phyloP scores from a whole-genome alignment of 1,140 invertebrate species.

The Drosophila littoralis region DNA sequence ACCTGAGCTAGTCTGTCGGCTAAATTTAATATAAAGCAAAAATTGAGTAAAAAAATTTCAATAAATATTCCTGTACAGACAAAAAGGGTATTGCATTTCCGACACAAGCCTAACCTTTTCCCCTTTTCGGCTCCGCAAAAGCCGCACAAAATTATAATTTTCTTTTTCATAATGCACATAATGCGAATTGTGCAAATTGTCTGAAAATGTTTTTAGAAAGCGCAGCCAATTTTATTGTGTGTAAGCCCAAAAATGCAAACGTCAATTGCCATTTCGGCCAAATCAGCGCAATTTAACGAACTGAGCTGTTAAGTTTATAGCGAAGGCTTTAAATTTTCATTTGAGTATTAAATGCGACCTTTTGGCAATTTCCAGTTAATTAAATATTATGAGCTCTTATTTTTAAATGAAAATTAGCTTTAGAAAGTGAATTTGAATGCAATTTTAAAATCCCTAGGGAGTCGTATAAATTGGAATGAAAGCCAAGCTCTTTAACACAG shows the following conservation, averaged over 20 bases:
- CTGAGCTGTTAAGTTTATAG: conserved; percentile 33
- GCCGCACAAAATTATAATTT: conserved; percentile 12
- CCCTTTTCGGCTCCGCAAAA: neutral
- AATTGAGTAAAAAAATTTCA: neutral
- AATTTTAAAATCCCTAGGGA: neutral
- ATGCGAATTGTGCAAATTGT: conserved; percentile 40
- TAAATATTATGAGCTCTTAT: conserved; percentile 9
- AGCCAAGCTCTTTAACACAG: no score
- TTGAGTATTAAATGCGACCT: conserved; percentile 11
- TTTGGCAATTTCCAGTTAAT: conserved; percentile 30
- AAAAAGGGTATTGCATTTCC: neutral
- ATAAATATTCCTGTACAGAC: no score
- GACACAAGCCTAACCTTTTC: neutral
- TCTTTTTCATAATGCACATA: conserved; percentile 20
- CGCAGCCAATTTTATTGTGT: conserved; percentile 26
- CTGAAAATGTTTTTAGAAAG: conserved; percentile 20
- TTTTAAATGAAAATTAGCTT: neutral
- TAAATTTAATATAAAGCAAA: neutral
- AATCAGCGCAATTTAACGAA: conserved; percentile 47
- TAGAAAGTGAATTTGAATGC: neutral
- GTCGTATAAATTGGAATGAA: no score
- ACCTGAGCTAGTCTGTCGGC: no score
- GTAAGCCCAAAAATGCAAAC: conserved; percentile 20
- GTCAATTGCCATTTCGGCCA: conserved; percentile 22
- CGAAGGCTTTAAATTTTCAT: conserved; percentile 23